Evolutionary conservation across 1,140 invertebrate genomes (phyloP).

Genomic region (Lepidurus couesii): DNA sequence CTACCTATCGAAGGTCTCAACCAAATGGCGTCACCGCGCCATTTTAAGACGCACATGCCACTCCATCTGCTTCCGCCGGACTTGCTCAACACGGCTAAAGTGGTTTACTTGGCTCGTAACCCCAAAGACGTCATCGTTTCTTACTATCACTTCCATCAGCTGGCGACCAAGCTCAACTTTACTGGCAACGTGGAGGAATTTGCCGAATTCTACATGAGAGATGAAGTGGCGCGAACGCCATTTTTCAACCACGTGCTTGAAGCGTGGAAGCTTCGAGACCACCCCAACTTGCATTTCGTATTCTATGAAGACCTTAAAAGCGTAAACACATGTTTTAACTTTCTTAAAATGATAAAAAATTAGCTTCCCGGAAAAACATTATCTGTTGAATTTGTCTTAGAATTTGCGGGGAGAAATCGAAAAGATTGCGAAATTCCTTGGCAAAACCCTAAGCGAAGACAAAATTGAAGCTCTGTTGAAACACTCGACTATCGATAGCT

Average conservation of each 20-base stretch:
- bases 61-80: conserved; percentile 61
- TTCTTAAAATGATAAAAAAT: neutral
- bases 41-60: conserved; percentile 61
- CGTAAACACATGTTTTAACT: neutral
- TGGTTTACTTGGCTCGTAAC: conserved; percentile 84
- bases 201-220: conserved; percentile 31
- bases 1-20: conserved; percentile 16
- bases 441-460: conserved; percentile 57
- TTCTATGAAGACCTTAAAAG: conserved; percentile 36
- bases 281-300: conserved; percentile 36
- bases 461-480: conserved; percentile 60
- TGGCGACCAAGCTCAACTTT: conserved; percentile 53
- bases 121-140: conserved; percentile 91
- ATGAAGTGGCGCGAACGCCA: conserved; percentile 31
- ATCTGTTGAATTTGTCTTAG: conserved; percentile 37
- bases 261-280: conserved; percentile 35
- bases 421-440: conserved; percentile 66
- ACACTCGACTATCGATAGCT: conserved; percentile 70
- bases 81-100: conserved; percentile 54
- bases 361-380: neutral
- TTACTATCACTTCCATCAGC: conserved; percentile 75
- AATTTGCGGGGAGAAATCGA: conserved; percentile 58
- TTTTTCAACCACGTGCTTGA: conserved; percentile 34
- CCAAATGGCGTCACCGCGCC: conserved; percentile 34
- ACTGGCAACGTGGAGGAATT: conserved; percentile 42